Evolutionary conservation across 2,113 vertebrate species (phyloP), one percentile per base, ranked within the genome.

Genomic region (Xenopus borealis): DNA sequence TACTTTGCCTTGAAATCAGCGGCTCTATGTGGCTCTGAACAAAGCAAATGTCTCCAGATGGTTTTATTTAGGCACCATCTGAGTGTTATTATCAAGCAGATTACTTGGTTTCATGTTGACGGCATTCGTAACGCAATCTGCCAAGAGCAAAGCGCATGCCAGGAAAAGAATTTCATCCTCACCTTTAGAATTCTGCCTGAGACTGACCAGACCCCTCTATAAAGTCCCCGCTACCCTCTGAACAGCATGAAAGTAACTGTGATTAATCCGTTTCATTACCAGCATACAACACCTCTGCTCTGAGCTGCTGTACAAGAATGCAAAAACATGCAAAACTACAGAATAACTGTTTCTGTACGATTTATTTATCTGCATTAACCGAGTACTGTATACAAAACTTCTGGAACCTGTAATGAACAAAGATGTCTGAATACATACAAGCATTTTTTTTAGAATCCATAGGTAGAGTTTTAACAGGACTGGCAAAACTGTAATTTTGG

Each of bases 1-100:
- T 88, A 90, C 88, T 92, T 92, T 92, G 85, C 87, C 89, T 88
- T 87, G 79, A 91, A 92, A 88, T 88, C 88, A 85, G 82, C 79
- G 84, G 84, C 79, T 88, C 83, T 82, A 87, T 82, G 68, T 40
- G 84, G 83, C 82, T 91, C 77, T 78, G 83, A 86, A 79, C 52
- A 79, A 57, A 67, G 81, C 78, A 71, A 68, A 77, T 1, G 78
- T 74, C 81, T 89, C 86, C 89, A 94, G 80, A 90, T 92, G 92
- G 83, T 90, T 91, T 80, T 78, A 71, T 80, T 87, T 89, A 85
- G 86, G 79, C 71, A 78, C 75, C 87, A 86, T 80, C 78, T 83
- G 85, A 88, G 82, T 79, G 68, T 75, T 80, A 78, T 82, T 44
- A 79, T 75, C 79, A 71, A 83, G 81, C 79, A 84, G 83, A 84